A percentile compares a stretch with the other conserved stretches of the same genome.
These are phyloP conservation scores for Phalloptychus januarius DNA, from an alignment of 2,797 vertebrate genomes.

Conservation along the genomic window DNA sequence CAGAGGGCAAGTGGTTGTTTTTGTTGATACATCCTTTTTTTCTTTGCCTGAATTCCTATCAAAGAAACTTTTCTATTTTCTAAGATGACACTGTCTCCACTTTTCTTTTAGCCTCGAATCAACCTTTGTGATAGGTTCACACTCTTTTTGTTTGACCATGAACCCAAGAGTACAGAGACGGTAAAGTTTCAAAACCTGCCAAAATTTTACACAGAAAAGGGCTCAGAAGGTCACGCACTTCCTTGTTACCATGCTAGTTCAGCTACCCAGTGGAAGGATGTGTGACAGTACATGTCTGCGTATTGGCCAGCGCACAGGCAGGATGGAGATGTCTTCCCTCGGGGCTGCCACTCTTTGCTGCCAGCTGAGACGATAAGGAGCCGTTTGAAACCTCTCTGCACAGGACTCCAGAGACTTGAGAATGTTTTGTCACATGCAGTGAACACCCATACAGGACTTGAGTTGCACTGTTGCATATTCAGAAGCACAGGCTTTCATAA, in stretches of 20 bases:
- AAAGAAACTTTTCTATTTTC: constrained; percentile 14
- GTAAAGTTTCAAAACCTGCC: constrained; percentile 42
- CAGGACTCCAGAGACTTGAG: constrained; percentile 56
- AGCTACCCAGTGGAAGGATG: constrained; percentile 57
- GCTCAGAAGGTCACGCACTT: constrained; percentile 51
- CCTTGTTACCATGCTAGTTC: constrained; percentile 54
- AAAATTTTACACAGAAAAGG: constrained; percentile 26
- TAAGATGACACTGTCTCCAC: constrained; percentile 29
- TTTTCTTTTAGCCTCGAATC: constrained; percentile 40
- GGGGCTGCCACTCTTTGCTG: constrained; percentile 57
- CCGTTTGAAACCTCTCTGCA: constrained; percentile 46
- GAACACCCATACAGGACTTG: constrained; percentile 45
- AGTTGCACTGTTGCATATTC: constrained; percentile 38
- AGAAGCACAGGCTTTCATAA: constrained; percentile 45
- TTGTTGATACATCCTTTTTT: constrained; percentile 4
- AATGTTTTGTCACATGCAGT: constrained; percentile 57
- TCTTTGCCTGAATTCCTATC: constrained; percentile 26
- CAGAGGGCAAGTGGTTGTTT: background rate
- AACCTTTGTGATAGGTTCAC: constrained; percentile 40
- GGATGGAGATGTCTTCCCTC: constrained; percentile 56
- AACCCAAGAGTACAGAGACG: constrained; percentile 20
- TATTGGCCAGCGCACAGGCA: constrained; percentile 57
- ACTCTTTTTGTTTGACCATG: constrained; percentile 10
- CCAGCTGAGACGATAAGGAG: constrained; percentile 61
- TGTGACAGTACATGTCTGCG: constrained; percentile 68